These are phyloP conservation scores for Trissolcus japonicus DNA, from an alignment of 2,888 invertebrate species.

Conservation along the genomic window DNA sequence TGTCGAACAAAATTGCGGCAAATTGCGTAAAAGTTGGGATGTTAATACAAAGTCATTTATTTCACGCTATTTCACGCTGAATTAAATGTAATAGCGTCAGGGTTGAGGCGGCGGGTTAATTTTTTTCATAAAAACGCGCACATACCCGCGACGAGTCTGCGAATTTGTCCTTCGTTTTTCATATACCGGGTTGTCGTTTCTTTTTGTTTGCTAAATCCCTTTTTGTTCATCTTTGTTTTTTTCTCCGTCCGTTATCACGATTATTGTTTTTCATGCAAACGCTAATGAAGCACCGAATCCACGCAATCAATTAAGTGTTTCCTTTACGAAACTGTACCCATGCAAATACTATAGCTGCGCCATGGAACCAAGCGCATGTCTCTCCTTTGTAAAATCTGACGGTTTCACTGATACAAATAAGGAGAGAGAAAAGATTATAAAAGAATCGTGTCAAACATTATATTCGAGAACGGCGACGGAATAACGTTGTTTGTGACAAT, in stretches of 20 bases:
- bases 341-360: constrained; percentile 34
- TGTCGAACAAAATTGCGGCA: constrained; percentile 17
- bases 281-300: constrained; percentile 8
- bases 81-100: constrained; percentile 31
- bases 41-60: constrained; percentile 30
- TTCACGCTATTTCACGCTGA: constrained; percentile 45
- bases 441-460: too few relatives aligned
- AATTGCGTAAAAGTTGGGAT: constrained; percentile 10
- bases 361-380: constrained; percentile 22
- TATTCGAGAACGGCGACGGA: too few relatives aligned
- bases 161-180: not conserved
- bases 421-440: constrained; percentile 38
- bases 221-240: not conserved
- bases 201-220: not conserved
- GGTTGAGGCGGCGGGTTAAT: constrained; percentile 22
- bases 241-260: not conserved
- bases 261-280: constrained; percentile 2
- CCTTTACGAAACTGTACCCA: constrained; percentile 29
- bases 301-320: constrained; percentile 40
- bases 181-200: not conserved
- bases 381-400: constrained; percentile 33
- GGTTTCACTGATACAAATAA: constrained; percentile 46
- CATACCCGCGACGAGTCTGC: not conserved
- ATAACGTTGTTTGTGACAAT: too few relatives aligned
- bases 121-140: constrained; percentile 12